Evolutionary conservation across 2,797 vertebrate genomes (phyloP).

Genomic region (Zenarchopterus dispar): DNA sequence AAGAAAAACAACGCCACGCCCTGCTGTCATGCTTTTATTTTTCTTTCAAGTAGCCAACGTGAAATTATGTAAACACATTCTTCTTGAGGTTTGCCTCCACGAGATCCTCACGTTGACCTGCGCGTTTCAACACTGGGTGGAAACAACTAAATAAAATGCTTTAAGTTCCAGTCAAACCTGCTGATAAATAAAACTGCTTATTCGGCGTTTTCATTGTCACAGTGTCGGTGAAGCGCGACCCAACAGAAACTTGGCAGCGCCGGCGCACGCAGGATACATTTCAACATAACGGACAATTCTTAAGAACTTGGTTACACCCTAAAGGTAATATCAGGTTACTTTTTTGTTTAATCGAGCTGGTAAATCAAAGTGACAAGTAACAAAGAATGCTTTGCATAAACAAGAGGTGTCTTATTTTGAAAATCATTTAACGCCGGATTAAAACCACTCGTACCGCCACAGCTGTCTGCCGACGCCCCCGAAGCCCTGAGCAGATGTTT

Average conservation of each 20-base stretch:
- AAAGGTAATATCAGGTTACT: conserved; percentile 32
- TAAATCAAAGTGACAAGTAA: background rate
- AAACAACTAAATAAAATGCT: conserved; percentile 1
- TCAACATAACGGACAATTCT: background rate
- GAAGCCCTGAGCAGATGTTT: no score
- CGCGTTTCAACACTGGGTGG: conserved; percentile 1
- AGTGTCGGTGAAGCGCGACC: background rate
- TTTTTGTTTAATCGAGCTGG: background rate
- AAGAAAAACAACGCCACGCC: background rate
- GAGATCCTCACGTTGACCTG: background rate
- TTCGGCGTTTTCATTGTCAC: conserved; percentile 8
- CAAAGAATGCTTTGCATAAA: background rate
- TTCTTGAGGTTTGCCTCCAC: background rate
- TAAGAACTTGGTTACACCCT: conserved; percentile 32
- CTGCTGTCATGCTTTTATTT: background rate
- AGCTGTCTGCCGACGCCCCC: no score
- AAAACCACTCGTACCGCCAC: background rate
- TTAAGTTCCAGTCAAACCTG: conserved; percentile 25
- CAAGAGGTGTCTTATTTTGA: background rate
- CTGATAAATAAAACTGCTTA: conserved; percentile 4
- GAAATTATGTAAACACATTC: background rate
- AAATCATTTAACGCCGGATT: background rate
- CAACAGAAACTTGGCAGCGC: conserved; percentile 46
- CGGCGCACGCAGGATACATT: conserved; percentile 1
- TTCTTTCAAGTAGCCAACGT: background rate